These are phyloP conservation scores for Pocillopora verrucosa DNA, from an alignment of 64 coral and sea anemone genomes.

Conservation along the genomic window DNA sequence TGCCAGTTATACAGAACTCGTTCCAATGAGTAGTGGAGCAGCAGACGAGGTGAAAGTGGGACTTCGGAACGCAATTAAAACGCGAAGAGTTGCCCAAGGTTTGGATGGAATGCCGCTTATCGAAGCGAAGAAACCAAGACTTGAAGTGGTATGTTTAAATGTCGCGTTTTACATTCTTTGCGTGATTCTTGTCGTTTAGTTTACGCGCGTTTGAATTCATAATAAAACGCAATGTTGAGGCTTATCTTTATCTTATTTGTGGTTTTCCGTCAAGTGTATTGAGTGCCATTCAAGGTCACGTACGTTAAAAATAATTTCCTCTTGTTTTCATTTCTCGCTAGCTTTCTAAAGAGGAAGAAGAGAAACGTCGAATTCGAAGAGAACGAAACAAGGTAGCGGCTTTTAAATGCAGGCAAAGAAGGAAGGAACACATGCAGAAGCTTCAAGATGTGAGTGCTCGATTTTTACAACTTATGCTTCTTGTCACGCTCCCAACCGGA, in stretches of 20 bases:
- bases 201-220: background rate
- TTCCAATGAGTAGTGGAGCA: slow-evolving; percentile 53
- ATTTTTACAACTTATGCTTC: background rate
- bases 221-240: background rate
- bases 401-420: slow-evolving; percentile 88
- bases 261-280: background rate
- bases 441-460: slow-evolving; percentile 72
- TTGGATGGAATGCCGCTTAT: slow-evolving; percentile 90
- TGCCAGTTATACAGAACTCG: slow-evolving; percentile 73
- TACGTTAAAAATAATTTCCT: background rate
- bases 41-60: slow-evolving; percentile 80
- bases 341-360: slow-evolving; percentile 87
- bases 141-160: slow-evolving; percentile 64
- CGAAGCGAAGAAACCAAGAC: slow-evolving; percentile 75
- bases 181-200: background rate
- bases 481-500: slow-evolving; percentile 21
- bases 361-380: slow-evolving; percentile 83
- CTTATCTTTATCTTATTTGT: slow-evolving; percentile 34
- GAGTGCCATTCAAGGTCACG: slow-evolving; percentile 16
- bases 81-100: slow-evolving; percentile 81
- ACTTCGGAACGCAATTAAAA: slow-evolving; percentile 79
- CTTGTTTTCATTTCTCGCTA: slow-evolving; percentile 16
- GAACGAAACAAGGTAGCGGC: slow-evolving; percentile 97
- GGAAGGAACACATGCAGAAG: slow-evolving; percentile 91
- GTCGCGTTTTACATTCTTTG: background rate